Conservation (phyloP, 2,113 vertebrate species). For the Reinhardtius hippoglossoides region DNA sequence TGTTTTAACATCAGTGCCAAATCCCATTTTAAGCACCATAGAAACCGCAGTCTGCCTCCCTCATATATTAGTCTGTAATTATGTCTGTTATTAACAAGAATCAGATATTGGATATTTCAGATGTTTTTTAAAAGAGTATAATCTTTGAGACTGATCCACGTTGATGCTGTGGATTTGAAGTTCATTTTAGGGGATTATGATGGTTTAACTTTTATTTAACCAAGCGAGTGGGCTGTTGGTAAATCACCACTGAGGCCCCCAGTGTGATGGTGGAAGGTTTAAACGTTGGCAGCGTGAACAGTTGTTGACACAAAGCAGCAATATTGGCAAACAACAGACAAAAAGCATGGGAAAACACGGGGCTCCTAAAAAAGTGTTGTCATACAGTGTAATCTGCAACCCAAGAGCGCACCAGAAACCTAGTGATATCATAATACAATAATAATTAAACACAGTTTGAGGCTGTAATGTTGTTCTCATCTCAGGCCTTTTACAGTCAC, state of each 20-base stretch:
- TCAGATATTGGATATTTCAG: constrained; percentile 6
- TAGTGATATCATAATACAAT: neutral
- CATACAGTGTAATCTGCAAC: neutral
- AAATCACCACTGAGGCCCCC: neutral
- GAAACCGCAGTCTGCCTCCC: constrained; percentile 8
- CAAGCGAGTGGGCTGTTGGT: neutral
- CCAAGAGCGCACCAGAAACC: neutral
- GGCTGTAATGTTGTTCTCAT: neutral
- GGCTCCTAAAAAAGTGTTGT: neutral
- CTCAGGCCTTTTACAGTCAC: neutral
- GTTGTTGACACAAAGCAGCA: no score
- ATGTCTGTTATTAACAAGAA: constrained; percentile 20
- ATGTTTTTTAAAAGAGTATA: neutral
- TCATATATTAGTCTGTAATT: constrained; percentile 37
- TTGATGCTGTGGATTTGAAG: neutral
- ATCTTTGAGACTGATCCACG: neutral
- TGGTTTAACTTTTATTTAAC: neutral
- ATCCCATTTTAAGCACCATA: constrained; percentile 32
- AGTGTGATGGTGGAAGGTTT: neutral
- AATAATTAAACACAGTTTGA: neutral
- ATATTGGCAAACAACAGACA: no score
- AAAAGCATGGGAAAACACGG: no score
- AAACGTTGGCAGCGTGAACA: neutral
- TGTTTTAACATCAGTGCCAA: constrained; percentile 8
- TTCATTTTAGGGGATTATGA: neutral